A percentile compares a stretch with the other conserved stretches of the same genome.
Evolutionary conservation across 2,888 invertebrate species (phyloP).

Genomic region (Melipona bicolor): DNA sequence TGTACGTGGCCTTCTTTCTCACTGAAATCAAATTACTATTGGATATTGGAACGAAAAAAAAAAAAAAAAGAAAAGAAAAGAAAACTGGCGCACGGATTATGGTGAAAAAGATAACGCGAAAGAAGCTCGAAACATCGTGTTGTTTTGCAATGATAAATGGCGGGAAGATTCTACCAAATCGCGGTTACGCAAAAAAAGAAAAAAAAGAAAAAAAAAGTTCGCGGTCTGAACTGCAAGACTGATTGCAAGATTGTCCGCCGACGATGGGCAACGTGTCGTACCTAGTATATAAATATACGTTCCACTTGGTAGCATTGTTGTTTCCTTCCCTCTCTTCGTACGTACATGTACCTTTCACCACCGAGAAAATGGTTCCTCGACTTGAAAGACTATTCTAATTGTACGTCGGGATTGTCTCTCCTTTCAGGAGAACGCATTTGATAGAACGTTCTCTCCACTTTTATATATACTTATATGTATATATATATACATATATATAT

Average conservation of each 20-base stretch:
- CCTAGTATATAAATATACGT: neutral
- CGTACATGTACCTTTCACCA: neutral
- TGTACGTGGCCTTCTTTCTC: neutral
- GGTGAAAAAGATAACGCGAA: neutral
- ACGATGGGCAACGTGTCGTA: slow-evolving; percentile 54
- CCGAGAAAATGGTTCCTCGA: neutral
- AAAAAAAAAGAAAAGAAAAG: too few species aligned
- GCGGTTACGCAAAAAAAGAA: neutral
- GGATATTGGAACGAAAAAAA: neutral
- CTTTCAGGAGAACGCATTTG: slow-evolving; percentile 28
- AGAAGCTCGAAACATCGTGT: neutral
- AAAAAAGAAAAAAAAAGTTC: too few species aligned
- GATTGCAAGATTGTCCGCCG: slow-evolving; percentile 51
- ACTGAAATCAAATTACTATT: neutral
- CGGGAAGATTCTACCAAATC: neutral
- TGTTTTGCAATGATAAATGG: neutral
- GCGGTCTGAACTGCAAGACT: neutral
- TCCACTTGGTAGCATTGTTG: slow-evolving; percentile 15
- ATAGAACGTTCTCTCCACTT: slow-evolving; percentile 25
- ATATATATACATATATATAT: neutral
- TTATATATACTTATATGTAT: neutral
- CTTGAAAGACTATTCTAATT: slow-evolving; percentile 5
- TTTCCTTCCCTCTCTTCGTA: neutral
- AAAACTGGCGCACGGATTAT: neutral
- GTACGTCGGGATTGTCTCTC: slow-evolving; percentile 18